These are phyloP conservation scores for Plectropomus leopardus DNA, from an alignment of 2,113 vertebrate species.

Conservation along the genomic window DNA sequence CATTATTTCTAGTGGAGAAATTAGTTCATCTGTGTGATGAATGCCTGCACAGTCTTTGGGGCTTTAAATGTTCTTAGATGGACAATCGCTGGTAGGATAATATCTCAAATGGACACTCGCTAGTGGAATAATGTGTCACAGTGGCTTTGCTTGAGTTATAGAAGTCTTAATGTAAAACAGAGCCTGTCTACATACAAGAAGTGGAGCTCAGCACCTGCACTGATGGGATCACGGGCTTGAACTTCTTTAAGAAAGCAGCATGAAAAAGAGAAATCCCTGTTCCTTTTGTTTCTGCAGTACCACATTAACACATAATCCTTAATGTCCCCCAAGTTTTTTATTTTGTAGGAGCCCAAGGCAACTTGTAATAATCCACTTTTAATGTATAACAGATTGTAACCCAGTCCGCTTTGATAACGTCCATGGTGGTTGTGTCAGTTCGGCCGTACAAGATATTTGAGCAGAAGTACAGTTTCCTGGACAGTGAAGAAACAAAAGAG, in stretches of 20 bases:
- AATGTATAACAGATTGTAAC: conserved; percentile 33
- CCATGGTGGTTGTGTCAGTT: conserved; percentile 14
- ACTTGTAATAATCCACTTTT: conserved; percentile 27
- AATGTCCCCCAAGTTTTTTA: conserved; percentile 10
- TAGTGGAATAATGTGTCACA: conserved; percentile 61
- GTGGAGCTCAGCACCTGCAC: background rate
- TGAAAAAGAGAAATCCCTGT: conserved; percentile 14
- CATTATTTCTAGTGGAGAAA: conserved; percentile 79
- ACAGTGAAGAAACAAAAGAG: background rate
- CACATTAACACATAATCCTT: conserved; percentile 23
- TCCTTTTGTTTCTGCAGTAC: background rate
- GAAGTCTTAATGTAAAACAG: conserved; percentile 1
- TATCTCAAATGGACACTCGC: conserved; percentile 62
- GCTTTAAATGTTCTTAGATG: conserved; percentile 68
- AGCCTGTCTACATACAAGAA: background rate
- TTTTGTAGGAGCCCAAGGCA: conserved; percentile 14
- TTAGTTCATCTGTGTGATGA: conserved; percentile 80
- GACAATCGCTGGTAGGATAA: conserved; percentile 60
- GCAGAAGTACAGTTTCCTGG: background rate
- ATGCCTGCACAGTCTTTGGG: conserved; percentile 65
- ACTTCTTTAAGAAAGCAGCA: background rate
- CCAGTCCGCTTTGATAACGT: conserved; percentile 31
- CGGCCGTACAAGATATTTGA: conserved; percentile 3
- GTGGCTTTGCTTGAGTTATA: conserved; percentile 47
- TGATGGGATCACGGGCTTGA: background rate